Conservation (phyloP, 2,797 vertebrate species). For the Geotrypetes seraphini region DNA sequence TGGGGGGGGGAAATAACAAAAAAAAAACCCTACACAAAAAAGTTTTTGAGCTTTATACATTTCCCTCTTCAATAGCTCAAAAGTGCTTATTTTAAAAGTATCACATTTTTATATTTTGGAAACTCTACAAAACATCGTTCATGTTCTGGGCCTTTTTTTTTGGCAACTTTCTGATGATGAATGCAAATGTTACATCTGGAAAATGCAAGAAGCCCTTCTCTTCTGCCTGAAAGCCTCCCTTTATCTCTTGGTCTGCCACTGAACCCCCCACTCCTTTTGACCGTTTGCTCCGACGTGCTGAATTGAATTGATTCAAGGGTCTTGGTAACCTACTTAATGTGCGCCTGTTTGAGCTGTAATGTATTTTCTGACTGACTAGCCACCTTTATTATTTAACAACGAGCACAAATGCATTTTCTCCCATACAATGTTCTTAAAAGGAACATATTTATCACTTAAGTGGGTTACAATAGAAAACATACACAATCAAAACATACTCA, state of each 20-base stretch:
- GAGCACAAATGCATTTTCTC: no score
- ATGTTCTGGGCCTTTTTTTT: conserved; percentile 24
- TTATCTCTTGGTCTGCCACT: conserved; percentile 28
- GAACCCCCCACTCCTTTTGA: conserved; percentile 22
- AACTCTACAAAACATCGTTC: conserved; percentile 43
- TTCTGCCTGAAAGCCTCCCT: conserved; percentile 40
- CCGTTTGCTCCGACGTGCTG: conserved; percentile 9
- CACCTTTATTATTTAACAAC: no score
- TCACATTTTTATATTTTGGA: conserved; percentile 23
- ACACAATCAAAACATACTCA: no score
- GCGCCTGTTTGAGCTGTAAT: conserved; percentile 8
- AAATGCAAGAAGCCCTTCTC: conserved; percentile 30
- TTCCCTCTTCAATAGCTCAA: conserved; percentile 14
- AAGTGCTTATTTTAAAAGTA: conserved; percentile 25
- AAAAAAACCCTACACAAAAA: conserved; percentile 31
- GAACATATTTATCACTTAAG: no score
- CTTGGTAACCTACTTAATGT: conserved; percentile 5
- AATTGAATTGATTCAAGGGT: conserved; percentile 16
- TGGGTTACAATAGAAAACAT: no score
- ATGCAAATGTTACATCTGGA: conserved; percentile 47
- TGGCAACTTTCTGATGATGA: conserved; percentile 31
- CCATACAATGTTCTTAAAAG: no score
- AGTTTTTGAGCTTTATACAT: neutral
- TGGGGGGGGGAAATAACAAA: no score
- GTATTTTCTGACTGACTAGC: neutral